Percentiles rank a stretch among this genome's conserved stretches.
Evolutionary conservation across 2,797 vertebrate genomes (phyloP).

Genomic region (Helostoma temminkii): DNA sequence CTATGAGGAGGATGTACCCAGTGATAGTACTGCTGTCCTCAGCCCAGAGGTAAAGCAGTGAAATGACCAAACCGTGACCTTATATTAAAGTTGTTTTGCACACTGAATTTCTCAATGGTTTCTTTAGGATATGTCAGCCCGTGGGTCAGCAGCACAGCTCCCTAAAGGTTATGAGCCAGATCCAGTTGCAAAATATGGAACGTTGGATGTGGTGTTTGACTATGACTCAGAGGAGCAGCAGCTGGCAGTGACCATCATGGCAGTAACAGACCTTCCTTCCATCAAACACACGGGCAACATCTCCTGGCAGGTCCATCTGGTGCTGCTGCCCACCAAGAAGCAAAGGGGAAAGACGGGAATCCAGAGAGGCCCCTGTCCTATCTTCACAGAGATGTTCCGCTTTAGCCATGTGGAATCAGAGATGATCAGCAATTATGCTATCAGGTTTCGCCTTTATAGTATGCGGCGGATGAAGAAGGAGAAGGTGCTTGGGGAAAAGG

Average conservation of each 20-base stretch:
- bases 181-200: constrained; percentile 92
- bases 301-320: constrained; percentile 97
- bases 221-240: constrained; percentile 94
- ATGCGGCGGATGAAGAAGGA: constrained; percentile 96
- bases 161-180: constrained; percentile 95
- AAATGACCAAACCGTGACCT: background rate
- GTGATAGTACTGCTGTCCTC: constrained; percentile 95
- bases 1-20: constrained; percentile 96
- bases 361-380: constrained; percentile 92
- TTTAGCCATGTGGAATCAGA: constrained; percentile 96
- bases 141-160: constrained; percentile 92
- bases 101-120: constrained; percentile 1
- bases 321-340: constrained; percentile 96
- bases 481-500: constrained; percentile 96
- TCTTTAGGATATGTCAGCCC: constrained; percentile 91
- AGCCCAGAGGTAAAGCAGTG: constrained; percentile 90
- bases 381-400: constrained; percentile 96
- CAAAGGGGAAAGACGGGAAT: constrained; percentile 94
- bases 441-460: constrained; percentile 95
- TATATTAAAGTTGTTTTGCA: background rate
- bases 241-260: constrained; percentile 93
- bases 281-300: constrained; percentile 91
- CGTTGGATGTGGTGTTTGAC: constrained; percentile 95
- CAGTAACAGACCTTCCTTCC: constrained; percentile 92
- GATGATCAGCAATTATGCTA: constrained; percentile 96